Percentiles rank a stretch among this genome's conserved stretches.
Conservation (phyloP, 2,797 vertebrate species). For the Pipistrellus nathusii region DNA sequence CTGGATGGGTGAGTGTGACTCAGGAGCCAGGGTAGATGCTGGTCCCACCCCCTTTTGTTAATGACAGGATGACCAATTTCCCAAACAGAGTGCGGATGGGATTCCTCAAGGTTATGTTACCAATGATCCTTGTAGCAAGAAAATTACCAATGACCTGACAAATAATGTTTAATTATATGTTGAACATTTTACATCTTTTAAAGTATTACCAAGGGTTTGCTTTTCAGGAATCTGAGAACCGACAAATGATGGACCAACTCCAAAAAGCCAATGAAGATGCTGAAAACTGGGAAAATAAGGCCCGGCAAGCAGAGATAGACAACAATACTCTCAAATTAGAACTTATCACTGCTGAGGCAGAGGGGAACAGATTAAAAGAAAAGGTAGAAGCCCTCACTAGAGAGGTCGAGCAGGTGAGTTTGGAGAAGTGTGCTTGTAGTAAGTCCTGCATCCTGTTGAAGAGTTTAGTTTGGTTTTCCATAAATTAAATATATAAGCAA, state of each 20-base stretch:
- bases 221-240: conserved; percentile 88
- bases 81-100: neutral
- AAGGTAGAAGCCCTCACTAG: conserved; percentile 86
- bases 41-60: neutral
- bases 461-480: conserved; percentile 55
- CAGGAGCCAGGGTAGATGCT: conserved; percentile 12
- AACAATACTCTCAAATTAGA: conserved; percentile 86
- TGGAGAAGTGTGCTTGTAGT: conserved; percentile 32
- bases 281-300: conserved; percentile 89
- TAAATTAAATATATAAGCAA: conserved; percentile 18
- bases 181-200: neutral
- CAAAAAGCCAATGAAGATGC: conserved; percentile 84
- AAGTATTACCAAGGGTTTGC: conserved; percentile 46
- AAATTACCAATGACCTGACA: neutral
- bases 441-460: conserved; percentile 30
- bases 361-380: conserved; percentile 87
- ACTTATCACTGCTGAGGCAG: conserved; percentile 85
- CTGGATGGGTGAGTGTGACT: neutral
- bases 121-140: neutral
- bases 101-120: neutral
- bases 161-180: neutral
- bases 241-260: conserved; percentile 87
- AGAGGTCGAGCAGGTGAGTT: conserved; percentile 88
- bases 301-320: conserved; percentile 85
- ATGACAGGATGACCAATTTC: neutral